Evolutionary conservation across 2,888 invertebrate genomes (phyloP).

Genomic region (Diabrotica balteata): DNA sequence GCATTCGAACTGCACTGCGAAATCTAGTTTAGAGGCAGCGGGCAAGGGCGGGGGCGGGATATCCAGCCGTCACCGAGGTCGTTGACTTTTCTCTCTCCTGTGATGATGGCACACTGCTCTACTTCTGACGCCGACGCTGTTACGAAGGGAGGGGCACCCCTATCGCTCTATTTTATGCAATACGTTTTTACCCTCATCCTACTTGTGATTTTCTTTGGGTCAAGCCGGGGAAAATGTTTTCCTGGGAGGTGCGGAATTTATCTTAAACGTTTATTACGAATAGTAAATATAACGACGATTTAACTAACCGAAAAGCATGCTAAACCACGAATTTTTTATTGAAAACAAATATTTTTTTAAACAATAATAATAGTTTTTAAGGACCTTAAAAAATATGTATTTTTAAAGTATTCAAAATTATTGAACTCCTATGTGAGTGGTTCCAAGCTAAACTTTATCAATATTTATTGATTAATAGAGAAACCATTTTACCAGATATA

Average conservation of each 20-base stretch:
- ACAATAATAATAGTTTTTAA: too few species aligned
- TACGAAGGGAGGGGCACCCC: constrained; percentile 45
- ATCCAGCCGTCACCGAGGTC: constrained; percentile 36
- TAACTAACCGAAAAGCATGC: too few species aligned
- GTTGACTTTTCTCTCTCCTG: constrained; percentile 39
- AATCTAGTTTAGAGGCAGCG: constrained; percentile 43
- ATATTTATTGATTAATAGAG: too few species aligned
- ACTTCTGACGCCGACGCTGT: constrained; percentile 49
- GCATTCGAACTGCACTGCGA: constrained; percentile 41
- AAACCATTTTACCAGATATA: too few species aligned
- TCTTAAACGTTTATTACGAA: too few species aligned
- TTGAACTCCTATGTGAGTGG: too few species aligned
- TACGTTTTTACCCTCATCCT: constrained; percentile 27
- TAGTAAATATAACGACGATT: too few species aligned
- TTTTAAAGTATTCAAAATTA: too few species aligned
- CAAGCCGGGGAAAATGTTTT: constrained; percentile 9
- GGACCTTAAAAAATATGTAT: too few species aligned
- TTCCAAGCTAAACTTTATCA: too few species aligned
- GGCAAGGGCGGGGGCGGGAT: constrained; percentile 33
- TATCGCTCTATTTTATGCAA: constrained; percentile 40
- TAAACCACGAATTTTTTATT: too few species aligned
- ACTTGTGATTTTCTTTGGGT: constrained; percentile 16
- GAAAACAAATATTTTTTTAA: too few species aligned
- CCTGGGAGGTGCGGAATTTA: background rate
- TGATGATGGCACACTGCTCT: constrained; percentile 57